Base-by-base conservation (phyloP, 2,113 vertebrate species). In the Larimichthys polyactis region DNA sequence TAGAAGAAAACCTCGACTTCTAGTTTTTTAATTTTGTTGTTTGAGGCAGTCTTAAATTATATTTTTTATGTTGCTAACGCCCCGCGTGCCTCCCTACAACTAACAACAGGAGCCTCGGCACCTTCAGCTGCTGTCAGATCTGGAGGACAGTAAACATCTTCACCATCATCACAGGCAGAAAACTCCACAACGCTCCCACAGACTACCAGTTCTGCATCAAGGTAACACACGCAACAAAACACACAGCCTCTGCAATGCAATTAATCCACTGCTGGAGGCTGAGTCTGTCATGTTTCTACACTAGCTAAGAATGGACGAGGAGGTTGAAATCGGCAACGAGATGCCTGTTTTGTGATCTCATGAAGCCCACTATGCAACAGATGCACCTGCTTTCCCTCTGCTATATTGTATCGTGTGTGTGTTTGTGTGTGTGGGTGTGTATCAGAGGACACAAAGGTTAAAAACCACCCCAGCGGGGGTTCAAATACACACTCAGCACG, bases 131-230 rank as follows among this genome's bases (percentile, higher is more conserved):
- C 91, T 99, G 86, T 96, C 96, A 1, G 97, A 98, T 88, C 90
- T 98, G 86, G 97, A 98, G 75, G 97, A 97, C 84, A 97, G 96
- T 78, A 96, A n/a, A 96, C 91, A 85, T 98, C 86, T 98, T 97
- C 94, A 96, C 95, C 0, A 85, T 97, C 89, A 94, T 97, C 82
- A 81, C 96, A 0, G 96, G 96, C 79, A 96, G 95, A 84, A 98
- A 98, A 87, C 89, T 96, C 70, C 96, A 97, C 90, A 95, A 93
- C 16, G 95, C 97, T 9, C 97, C 97, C 4, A 96, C 97, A 0
- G 97, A 99, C 71, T 96, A 93, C 32, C 97, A 97, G 90, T 97
- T 99, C 94, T 97, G 97, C 94, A 96, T 99, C 85, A 99, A 98
- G 97, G 97, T 99, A 95, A 85, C 52, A 11, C 51, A 12, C 29